phyloP scores from a whole-genome alignment of 92 coral and sea anemone species.

The Zoanthus sansibaricus region DNA sequence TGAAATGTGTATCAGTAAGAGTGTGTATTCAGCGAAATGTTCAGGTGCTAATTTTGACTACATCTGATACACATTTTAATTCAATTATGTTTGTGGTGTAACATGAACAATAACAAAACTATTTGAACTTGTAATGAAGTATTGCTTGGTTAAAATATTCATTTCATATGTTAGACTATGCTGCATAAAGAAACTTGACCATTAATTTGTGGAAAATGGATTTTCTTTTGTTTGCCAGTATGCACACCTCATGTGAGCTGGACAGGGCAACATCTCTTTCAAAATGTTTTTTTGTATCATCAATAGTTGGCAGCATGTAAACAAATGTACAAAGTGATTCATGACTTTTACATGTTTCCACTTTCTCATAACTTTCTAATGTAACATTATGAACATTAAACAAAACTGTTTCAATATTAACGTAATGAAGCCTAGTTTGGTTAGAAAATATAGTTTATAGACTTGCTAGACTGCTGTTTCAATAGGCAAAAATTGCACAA shows the following conservation, averaged over 20 bases:
- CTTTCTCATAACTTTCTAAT: constrained; percentile 5
- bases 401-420: constrained; percentile 5
- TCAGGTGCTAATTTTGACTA: constrained; percentile 22
- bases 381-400: constrained; percentile 5
- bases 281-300: constrained; percentile 4
- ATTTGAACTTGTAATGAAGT: constrained; percentile 6
- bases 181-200: constrained; percentile 8
- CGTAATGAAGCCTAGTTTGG: constrained; percentile 9
- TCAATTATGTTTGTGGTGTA: constrained; percentile 21
- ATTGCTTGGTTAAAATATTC: constrained; percentile 5
- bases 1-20: constrained; percentile 23
- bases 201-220: constrained; percentile 5
- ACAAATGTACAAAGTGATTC: constrained; percentile 6
- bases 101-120: constrained; percentile 23
- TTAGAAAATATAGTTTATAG: constrained; percentile 4
- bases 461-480: constrained; percentile 24
- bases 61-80: constrained; percentile 23
- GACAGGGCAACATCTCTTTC: constrained; percentile 9
- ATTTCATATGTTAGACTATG: constrained; percentile 5
- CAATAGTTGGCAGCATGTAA: constrained; percentile 8
- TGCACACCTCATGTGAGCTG: constrained; percentile 10
- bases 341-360: constrained; percentile 6
- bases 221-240: constrained; percentile 6
- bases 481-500: constrained; percentile 14
- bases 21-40: constrained; percentile 25